Conservation (phyloP, 2,888 invertebrate species). For the Ariolimax columbianus region DNA sequence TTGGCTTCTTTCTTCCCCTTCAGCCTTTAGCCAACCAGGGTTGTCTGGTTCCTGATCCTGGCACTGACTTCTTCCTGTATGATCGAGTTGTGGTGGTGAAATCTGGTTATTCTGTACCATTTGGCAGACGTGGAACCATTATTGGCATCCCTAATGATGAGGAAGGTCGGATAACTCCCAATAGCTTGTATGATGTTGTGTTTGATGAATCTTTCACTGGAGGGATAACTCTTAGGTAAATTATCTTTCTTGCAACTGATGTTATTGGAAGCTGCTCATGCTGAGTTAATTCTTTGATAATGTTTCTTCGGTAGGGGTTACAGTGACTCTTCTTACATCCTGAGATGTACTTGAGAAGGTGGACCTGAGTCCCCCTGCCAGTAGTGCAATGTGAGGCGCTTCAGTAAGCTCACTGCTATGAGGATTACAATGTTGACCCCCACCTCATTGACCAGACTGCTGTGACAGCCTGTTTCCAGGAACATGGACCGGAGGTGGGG, state of each 20-base stretch:
- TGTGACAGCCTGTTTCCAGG: too few relatives aligned
- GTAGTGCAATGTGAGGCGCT: too few relatives aligned
- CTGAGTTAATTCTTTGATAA: too few relatives aligned
- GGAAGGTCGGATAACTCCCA: slow-evolving; percentile 37
- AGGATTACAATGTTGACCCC: too few relatives aligned
- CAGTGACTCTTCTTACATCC: too few relatives aligned
- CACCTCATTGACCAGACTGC: too few relatives aligned
- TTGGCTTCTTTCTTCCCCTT: slow-evolving; percentile 35
- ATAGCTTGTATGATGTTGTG: slow-evolving; percentile 86
- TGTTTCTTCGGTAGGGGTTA: too few relatives aligned
- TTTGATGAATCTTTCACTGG: slow-evolving; percentile 89
- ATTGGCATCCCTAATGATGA: slow-evolving; percentile 83
- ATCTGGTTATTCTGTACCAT: slow-evolving; percentile 87
- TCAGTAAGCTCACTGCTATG: too few relatives aligned
- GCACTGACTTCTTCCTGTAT: slow-evolving; percentile 84
- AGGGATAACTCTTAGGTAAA: slow-evolving; percentile 82
- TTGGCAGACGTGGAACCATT: slow-evolving; percentile 90
- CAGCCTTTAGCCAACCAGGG: slow-evolving; percentile 74
- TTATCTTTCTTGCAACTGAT: slow-evolving; percentile 47
- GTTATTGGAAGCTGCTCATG: too few relatives aligned
- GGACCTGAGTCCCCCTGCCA: too few relatives aligned
- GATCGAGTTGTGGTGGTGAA: slow-evolving; percentile 91
- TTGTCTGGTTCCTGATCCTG: slow-evolving; percentile 83
- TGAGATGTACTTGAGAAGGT: too few relatives aligned
- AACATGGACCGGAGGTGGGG: too few relatives aligned